Evolutionary conservation across 2,113 vertebrate species (phyloP).

Genomic region (Scortum barcoo): DNA sequence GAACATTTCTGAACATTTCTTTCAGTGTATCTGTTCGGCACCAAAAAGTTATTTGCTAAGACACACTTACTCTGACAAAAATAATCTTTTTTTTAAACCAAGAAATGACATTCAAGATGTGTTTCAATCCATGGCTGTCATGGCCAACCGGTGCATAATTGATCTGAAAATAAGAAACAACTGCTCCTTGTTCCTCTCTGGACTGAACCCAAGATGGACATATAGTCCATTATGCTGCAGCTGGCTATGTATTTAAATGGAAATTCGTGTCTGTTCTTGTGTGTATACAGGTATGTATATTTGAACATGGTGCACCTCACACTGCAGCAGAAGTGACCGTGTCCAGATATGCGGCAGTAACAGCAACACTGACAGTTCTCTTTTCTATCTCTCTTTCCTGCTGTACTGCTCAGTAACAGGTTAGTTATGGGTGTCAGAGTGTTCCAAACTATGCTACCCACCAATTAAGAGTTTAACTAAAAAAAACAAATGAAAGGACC

Average conservation of each 20-base stretch:
- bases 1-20: slow-evolving; percentile 57
- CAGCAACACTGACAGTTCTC: not conserved
- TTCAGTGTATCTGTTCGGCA: slow-evolving; percentile 39
- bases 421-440: not conserved
- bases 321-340: not conserved
- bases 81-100: slow-evolving; percentile 61
- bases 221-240: not conserved
- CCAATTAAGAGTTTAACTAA: not conserved
- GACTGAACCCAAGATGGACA: slow-evolving; percentile 72
- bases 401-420: not conserved
- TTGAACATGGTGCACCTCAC: not conserved
- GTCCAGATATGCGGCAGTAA: not conserved
- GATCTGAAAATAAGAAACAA: slow-evolving; percentile 58
- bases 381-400: not conserved
- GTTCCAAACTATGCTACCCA: not conserved
- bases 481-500: not conserved
- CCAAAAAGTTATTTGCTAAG: slow-evolving; percentile 35
- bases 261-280: not conserved
- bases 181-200: slow-evolving; percentile 70
- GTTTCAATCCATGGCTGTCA: slow-evolving; percentile 73
- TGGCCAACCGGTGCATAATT: not conserved
- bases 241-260: not conserved
- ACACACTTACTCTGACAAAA: slow-evolving; percentile 13
- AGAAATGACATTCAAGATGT: slow-evolving; percentile 77
- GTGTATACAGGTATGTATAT: not conserved